Percentiles rank a stretch among this genome's conserved stretches.
Conservation (phyloP, 2,888 invertebrate genomes). For the Platycnemis pennipes region DNA sequence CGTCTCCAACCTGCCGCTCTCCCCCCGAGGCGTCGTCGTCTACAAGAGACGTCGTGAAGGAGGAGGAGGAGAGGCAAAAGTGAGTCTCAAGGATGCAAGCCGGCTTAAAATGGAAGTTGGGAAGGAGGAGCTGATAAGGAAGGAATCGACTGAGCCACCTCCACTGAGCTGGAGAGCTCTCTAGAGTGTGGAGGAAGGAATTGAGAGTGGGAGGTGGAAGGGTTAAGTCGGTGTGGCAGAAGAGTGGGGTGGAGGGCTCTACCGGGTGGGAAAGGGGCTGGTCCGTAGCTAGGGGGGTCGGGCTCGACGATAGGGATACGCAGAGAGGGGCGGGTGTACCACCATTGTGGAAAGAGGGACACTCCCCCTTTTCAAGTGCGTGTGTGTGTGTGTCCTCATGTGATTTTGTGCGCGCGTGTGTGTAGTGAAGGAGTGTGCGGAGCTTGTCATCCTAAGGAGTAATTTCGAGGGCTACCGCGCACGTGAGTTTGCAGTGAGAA, state of each 20-base stretch:
- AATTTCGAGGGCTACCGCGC: slow-evolving; percentile 11
- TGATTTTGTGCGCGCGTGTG: background rate
- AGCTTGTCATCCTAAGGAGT: background rate
- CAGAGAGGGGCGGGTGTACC: background rate
- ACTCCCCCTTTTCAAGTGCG: background rate
- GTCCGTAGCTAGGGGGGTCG: too few relatives aligned
- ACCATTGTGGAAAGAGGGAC: background rate
- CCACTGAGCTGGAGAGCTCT: too few relatives aligned
- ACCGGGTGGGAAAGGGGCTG: background rate
- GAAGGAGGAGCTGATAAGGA: background rate
- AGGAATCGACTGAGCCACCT: background rate
- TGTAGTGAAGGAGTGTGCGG: background rate
- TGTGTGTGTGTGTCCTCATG: background rate
- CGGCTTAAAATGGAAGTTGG: background rate
- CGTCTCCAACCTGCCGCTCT: background rate
- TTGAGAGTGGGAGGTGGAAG: background rate
- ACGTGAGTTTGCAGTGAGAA: background rate
- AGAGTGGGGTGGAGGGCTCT: background rate
- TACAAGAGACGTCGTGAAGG: background rate
- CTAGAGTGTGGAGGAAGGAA: background rate
- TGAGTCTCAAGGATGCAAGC: background rate
- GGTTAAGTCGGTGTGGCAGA: background rate
- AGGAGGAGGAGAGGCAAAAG: background rate
- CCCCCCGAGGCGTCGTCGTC: background rate
- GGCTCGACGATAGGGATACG: background rate